phyloP scores from a whole-genome alignment of 2,797 vertebrate species.

The Falco peregrinus region DNA sequence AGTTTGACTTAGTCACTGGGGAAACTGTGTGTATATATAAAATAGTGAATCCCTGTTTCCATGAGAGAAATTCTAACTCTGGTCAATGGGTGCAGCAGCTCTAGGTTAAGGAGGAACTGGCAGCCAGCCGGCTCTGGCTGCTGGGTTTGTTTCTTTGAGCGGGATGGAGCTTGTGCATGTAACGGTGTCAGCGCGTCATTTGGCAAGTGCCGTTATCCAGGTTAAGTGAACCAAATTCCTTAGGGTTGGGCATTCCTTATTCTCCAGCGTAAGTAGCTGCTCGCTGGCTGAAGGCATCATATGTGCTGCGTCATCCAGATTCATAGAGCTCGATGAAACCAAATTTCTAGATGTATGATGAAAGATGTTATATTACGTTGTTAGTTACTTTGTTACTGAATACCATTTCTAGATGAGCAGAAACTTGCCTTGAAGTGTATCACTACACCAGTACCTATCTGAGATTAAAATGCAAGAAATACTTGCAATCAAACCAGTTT shows the following conservation, averaged over 20 bases:
- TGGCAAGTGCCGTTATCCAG: neutral
- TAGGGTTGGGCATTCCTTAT: accelerated
- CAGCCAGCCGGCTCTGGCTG: neutral
- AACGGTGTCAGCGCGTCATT: accelerated
- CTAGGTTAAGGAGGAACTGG: neutral
- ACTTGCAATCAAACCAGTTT: conserved; percentile 72
- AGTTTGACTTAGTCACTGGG: neutral
- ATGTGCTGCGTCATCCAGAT: accelerated
- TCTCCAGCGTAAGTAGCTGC: neutral
- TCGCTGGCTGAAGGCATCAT: accelerated
- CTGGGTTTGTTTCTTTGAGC: neutral
- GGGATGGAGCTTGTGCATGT: neutral
- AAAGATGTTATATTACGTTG: neutral
- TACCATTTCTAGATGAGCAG: neutral
- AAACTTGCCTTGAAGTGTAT: neutral
- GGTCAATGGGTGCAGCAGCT: neutral
- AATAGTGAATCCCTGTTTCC: accelerated
- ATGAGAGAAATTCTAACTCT: neutral
- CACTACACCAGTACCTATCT: conserved; percentile 24
- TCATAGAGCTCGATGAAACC: neutral
- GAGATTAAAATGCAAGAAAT: conserved; percentile 63
- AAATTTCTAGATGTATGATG: neutral
- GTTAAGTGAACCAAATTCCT: neutral
- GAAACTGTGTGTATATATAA: neutral
- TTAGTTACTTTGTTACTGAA: neutral